Percentiles rank a stretch among this genome's conserved stretches.
These are phyloP conservation scores for Hippoglossus stenolepis DNA, from an alignment of 2,113 vertebrate genomes.

Conservation along the genomic window DNA sequence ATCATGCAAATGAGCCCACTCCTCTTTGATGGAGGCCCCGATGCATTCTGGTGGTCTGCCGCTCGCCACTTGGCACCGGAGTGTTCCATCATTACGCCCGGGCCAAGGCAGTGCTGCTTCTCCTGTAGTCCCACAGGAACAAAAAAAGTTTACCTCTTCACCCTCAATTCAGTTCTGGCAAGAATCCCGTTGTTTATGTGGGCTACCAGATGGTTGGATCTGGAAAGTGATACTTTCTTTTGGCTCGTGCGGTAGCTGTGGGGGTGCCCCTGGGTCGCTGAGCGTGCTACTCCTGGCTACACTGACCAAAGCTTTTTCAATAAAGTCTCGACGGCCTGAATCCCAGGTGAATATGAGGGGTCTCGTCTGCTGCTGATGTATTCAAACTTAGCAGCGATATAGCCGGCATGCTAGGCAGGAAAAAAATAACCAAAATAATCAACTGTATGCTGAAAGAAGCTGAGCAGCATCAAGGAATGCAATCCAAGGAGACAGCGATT, in stretches of 20 bases:
- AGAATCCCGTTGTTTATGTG: conserved; percentile 23
- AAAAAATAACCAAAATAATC: no score
- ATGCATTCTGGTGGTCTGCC: conserved; percentile 34
- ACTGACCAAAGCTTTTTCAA: conserved; percentile 23
- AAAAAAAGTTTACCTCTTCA: conserved; percentile 32
- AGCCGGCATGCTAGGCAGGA: no score
- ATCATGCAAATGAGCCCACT: conserved; percentile 60
- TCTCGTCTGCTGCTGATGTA: no score
- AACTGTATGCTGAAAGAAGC: no score
- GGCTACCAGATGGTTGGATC: conserved; percentile 47
- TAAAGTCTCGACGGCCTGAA: neutral
- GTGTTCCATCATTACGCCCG: conserved; percentile 4
- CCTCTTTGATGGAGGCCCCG: conserved; percentile 16
- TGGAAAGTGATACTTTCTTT: conserved; percentile 34
- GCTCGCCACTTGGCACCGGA: neutral
- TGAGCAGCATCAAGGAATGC: no score
- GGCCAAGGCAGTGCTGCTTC: conserved; percentile 1
- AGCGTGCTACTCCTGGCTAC: conserved; percentile 12
- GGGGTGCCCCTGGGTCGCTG: conserved; percentile 39
- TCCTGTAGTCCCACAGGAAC: conserved; percentile 10
- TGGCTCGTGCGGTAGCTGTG: conserved; percentile 25
- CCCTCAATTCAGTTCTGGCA: conserved; percentile 17
- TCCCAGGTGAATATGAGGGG: neutral
- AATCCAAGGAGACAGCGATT: neutral
- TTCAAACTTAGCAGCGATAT: no score